A percentile compares a stretch with the other conserved stretches of the same genome.
Evolutionary conservation across 2,113 vertebrate genomes (phyloP).

Genomic region (Erythrolamprus reginae): DNA sequence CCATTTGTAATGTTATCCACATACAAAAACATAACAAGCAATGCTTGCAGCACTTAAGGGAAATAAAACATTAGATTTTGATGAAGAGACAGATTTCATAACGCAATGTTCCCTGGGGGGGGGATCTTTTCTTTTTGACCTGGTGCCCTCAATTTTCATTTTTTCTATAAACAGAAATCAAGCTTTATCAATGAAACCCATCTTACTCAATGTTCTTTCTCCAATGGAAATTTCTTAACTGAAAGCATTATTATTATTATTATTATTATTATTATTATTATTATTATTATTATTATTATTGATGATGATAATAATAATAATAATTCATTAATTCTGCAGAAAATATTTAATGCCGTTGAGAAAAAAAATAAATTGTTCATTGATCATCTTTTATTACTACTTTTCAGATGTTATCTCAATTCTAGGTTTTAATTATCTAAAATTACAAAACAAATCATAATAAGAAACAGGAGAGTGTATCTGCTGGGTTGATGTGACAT

Average conservation of each 20-base stretch:
- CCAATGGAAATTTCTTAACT: not conserved
- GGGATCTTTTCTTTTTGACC: not conserved
- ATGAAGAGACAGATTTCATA: not conserved
- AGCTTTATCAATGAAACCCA: conserved; percentile 11
- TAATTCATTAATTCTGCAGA: not conserved
- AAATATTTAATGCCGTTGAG: not conserved
- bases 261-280: too few relatives aligned
- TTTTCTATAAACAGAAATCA: not conserved
- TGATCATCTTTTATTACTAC: not conserved
- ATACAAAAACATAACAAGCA: conserved; percentile 14
- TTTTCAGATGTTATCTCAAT: not conserved
- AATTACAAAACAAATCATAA: not conserved
- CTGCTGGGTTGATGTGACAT: not conserved
- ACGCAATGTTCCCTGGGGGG: not conserved
- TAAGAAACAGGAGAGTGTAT: not conserved
- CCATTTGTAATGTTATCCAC: conserved; percentile 17
- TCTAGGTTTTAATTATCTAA: not conserved
- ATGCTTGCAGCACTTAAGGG: not conserved
- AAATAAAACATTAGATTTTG: not conserved
- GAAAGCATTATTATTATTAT: too few relatives aligned
- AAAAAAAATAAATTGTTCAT: not conserved
- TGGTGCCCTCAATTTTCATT: not conserved
- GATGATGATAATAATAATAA: too few relatives aligned
- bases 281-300: too few relatives aligned
- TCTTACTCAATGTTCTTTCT: not conserved